Evolutionary conservation across 2,888 invertebrate species (phyloP).

Genomic region (Stenichneumon culpator): DNA sequence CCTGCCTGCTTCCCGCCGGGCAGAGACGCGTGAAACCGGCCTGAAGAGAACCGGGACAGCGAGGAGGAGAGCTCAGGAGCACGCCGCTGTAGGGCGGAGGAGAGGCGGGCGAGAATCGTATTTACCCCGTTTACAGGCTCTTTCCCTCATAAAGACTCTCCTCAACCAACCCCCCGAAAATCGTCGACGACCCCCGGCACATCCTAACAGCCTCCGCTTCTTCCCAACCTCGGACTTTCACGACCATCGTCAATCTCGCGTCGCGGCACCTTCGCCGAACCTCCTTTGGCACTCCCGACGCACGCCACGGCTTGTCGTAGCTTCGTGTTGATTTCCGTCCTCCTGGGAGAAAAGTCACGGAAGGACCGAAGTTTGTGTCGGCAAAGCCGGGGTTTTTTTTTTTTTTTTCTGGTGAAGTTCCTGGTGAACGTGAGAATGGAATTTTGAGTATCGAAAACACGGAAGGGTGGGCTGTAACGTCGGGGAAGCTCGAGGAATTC

Average conservation of each 20-base stretch:
- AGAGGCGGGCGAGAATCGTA: constrained; percentile 72
- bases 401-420: background rate
- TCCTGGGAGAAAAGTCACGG: background rate
- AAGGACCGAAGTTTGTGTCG: background rate
- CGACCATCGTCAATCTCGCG: constrained; percentile 37
- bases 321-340: background rate
- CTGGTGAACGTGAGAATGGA: constrained; percentile 19
- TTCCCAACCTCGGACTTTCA: constrained; percentile 29
- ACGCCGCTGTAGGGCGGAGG: constrained; percentile 67
- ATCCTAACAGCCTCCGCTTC: constrained; percentile 61
- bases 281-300: background rate
- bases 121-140: constrained; percentile 73
- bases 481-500: constrained; percentile 37
- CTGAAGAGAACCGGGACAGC: constrained; percentile 56
- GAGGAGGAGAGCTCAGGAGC: constrained; percentile 57
- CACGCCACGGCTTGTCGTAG: background rate
- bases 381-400: background rate
- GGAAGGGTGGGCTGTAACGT: background rate
- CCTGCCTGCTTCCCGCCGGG: constrained; percentile 63
- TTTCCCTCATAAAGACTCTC: constrained; percentile 62
- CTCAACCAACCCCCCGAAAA: constrained; percentile 38
- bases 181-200: constrained; percentile 16
- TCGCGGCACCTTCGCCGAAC: background rate
- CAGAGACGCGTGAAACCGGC: constrained; percentile 34
- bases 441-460: constrained; percentile 31